Base-by-base conservation (phyloP, 2,113 vertebrate genomes). In the Indicator maculatus region DNA sequence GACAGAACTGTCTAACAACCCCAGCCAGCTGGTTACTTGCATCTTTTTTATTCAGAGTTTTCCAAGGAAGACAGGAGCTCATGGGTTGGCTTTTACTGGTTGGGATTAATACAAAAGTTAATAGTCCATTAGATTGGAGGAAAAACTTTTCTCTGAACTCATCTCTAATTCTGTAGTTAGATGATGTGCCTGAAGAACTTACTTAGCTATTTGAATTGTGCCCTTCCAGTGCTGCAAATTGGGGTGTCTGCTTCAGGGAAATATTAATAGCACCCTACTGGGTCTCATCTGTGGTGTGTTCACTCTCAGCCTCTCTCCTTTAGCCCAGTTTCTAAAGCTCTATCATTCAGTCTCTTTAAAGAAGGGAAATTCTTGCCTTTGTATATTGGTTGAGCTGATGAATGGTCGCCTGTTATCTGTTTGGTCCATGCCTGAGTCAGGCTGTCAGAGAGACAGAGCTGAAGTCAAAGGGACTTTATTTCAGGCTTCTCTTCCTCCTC, bases 311-410 rank as follows among this genome's bases (percentile, higher is more conserved):
- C 56, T 66, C 39, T 76, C 45, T 71, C 44, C 61, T 95, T 88
- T 90, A 90, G 65, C 58, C 31, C 53, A 9, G 41, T 90, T 94
- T 78, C 90, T 93, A 81, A 94, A 75, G 65, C 88, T 91, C 44
- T 88, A 61, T 80, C 93, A 84, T 94, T 88, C 76, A 91, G 93
- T 93, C 80, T 72, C 85, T 86, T 75, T 72, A 80, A 80, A 69
- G 76, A 89, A 83, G 85, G 78, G 87, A 95, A 95, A 95, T 95
- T 93, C 93, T 95, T 96, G 89, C 88, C 83, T 95, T 91, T 95
- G 89, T 95, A 76, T 70, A 69, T 91, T 86, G 76, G 76, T 78
- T 18, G 83, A 69, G 70, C 85, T 88, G 77, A 95, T 97, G 96
- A 96, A 93, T 83, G 88, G 93, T 75, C 0, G 12, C 86, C 94